Evolutionary conservation across 2,888 invertebrate genomes (phyloP).

Genomic region (Tortricodes alternella): DNA sequence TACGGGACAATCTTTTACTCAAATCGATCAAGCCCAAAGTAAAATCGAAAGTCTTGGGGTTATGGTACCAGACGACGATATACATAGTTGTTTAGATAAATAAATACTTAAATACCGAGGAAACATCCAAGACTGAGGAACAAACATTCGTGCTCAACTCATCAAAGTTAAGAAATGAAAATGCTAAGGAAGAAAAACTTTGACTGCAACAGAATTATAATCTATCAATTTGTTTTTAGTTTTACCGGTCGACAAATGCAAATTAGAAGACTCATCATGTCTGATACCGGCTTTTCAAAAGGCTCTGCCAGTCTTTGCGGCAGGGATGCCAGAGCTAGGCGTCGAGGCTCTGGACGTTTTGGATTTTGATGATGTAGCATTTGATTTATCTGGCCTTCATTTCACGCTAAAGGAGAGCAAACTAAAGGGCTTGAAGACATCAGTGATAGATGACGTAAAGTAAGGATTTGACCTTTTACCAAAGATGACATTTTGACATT

Average conservation of each 20-base stretch:
- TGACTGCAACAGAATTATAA: neutral
- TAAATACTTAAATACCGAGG: too few relatives aligned
- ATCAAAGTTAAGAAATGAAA: too few relatives aligned
- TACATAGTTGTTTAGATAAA: too few relatives aligned
- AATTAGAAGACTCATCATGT: slow-evolving; percentile 47
- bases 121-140: too few relatives aligned
- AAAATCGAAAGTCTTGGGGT: too few relatives aligned
- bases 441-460: slow-evolving; percentile 48
- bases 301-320: slow-evolving; percentile 44
- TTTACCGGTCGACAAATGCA: slow-evolving; percentile 46
- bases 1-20: too few relatives aligned
- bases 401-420: slow-evolving; percentile 47
- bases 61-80: too few relatives aligned
- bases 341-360: slow-evolving; percentile 49
- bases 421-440: slow-evolving; percentile 46
- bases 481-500: too few relatives aligned
- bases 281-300: slow-evolving; percentile 47
- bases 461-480: slow-evolving; percentile 38
- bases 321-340: slow-evolving; percentile 48
- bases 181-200: too few relatives aligned
- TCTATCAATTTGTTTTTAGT: neutral
- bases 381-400: slow-evolving; percentile 53
- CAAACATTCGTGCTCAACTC: too few relatives aligned
- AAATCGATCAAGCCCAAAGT: too few relatives aligned
- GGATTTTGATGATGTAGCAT: slow-evolving; percentile 46